Conservation (phyloP, 2,888 invertebrate species). For the Andrena haemorrhoa region DNA sequence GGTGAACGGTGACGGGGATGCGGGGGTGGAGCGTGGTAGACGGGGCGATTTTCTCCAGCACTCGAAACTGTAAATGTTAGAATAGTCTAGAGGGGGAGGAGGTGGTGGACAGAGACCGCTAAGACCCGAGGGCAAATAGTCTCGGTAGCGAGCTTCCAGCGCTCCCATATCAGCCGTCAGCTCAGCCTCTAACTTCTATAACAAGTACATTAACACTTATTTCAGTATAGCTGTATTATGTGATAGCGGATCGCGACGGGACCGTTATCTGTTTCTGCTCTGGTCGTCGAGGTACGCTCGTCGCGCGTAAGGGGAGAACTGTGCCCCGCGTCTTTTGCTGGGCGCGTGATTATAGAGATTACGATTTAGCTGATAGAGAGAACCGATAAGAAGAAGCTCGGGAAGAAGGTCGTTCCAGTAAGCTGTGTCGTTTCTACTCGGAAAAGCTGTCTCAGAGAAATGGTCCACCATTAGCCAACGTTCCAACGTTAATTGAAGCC, state of each 20-base stretch:
- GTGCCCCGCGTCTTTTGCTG: not conserved
- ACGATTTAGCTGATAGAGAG: not conserved
- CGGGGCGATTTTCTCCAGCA: slow-evolving; percentile 82
- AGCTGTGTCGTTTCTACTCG: not conserved
- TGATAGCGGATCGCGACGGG: slow-evolving; percentile 21
- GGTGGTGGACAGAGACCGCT: slow-evolving; percentile 77
- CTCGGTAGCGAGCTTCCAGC: slow-evolving; percentile 84
- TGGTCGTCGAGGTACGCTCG: slow-evolving; percentile 5
- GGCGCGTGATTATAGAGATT: not conserved
- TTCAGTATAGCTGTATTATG: slow-evolving; percentile 51
- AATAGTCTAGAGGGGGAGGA: slow-evolving; percentile 78
- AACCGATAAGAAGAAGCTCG: not conserved
- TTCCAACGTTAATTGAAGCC: not conserved
- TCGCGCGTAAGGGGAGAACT: not conserved
- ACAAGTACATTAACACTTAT: slow-evolving; percentile 79
- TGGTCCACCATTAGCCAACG: too few species aligned
- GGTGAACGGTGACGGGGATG: slow-evolving; percentile 79
- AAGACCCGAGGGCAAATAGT: slow-evolving; percentile 81
- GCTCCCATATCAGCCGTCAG: slow-evolving; percentile 85
- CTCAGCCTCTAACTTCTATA: slow-evolving; percentile 86
- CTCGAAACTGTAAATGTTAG: slow-evolving; percentile 72
- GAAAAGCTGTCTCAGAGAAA: too few species aligned
- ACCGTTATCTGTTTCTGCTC: slow-evolving; percentile 23
- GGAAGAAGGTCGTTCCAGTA: not conserved
- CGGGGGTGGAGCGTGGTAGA: slow-evolving; percentile 80